Evolutionary conservation across 2,113 vertebrate genomes (phyloP).

Genomic region (Zosterops borbonicus): DNA sequence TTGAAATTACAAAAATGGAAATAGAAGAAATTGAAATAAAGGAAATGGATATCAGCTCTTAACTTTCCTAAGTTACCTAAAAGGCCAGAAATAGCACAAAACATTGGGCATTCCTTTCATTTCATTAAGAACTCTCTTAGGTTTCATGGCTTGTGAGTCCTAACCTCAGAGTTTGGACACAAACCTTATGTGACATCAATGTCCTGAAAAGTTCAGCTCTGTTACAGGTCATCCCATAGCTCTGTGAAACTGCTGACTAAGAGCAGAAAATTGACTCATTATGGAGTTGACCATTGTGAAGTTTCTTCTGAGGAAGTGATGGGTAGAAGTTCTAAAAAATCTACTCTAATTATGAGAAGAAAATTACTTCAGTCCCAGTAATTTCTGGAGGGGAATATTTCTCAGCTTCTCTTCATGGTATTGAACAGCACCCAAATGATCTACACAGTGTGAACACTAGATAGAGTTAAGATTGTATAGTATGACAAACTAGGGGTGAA

Average conservation of each 20-base stretch:
- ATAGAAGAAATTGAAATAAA: not conserved
- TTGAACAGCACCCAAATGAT: not conserved
- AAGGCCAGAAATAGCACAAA: not conserved
- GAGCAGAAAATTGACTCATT: not conserved
- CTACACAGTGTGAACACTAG: not conserved
- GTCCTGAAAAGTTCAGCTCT: not conserved
- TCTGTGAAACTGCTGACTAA: not conserved
- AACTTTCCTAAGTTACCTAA: not conserved
- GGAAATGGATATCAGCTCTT: not conserved
- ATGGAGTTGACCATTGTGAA: not conserved
- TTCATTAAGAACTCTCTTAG: not conserved
- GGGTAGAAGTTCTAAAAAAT: not conserved
- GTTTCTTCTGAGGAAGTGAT: not conserved
- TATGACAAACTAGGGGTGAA: not conserved
- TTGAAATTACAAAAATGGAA: not conserved
- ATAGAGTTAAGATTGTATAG: not conserved
- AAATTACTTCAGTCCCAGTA: not conserved
- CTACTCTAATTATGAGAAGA: not conserved
- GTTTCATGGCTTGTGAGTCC: not conserved
- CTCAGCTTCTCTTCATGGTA: not conserved
- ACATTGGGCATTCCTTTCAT: not conserved
- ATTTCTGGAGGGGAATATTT: not conserved
- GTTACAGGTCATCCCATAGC: not conserved
- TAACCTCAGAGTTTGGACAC: not conserved
- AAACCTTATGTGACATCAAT: not conserved